phyloP scores from a whole-genome alignment of 2,888 invertebrate genomes.

The Acanthoscelides obtectus region DNA sequence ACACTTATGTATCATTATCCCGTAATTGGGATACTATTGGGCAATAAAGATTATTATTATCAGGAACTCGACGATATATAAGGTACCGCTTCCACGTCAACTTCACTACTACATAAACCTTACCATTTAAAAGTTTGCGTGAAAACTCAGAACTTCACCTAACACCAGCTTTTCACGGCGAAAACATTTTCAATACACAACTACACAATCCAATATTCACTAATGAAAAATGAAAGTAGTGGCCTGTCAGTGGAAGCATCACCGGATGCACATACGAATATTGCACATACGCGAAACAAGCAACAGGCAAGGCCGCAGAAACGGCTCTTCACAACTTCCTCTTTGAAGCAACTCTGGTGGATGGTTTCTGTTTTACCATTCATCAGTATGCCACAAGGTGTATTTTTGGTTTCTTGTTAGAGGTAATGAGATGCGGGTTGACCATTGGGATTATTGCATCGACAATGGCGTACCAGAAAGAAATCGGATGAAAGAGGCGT shows the following conservation, averaged over 20 bases:
- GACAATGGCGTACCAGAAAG: neutral
- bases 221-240: slow-evolving; percentile 33
- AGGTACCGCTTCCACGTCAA: no score
- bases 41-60: no score
- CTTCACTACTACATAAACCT: no score
- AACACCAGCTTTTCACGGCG: neutral
- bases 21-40: no score
- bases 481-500: no score
- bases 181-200: slow-evolving; percentile 1
- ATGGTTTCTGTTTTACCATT: neutral
- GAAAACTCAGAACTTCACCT: neutral
- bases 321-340: slow-evolving; percentile 26
- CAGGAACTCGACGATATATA: no score
- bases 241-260: slow-evolving; percentile 13
- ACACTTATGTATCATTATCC: no score
- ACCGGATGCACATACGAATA: slow-evolving; percentile 42
- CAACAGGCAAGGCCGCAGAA: slow-evolving; percentile 40
- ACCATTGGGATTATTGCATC: neutral
- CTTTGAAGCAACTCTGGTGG: neutral
- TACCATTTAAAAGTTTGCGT: neutral
- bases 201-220: neutral
- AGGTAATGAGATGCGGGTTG: neutral
- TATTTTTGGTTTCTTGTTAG: neutral
- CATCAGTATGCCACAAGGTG: neutral
- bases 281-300: slow-evolving; percentile 43